Evolutionary conservation across 1,140 invertebrate genomes (phyloP).

Genomic region (Xylocopa sonorina): DNA sequence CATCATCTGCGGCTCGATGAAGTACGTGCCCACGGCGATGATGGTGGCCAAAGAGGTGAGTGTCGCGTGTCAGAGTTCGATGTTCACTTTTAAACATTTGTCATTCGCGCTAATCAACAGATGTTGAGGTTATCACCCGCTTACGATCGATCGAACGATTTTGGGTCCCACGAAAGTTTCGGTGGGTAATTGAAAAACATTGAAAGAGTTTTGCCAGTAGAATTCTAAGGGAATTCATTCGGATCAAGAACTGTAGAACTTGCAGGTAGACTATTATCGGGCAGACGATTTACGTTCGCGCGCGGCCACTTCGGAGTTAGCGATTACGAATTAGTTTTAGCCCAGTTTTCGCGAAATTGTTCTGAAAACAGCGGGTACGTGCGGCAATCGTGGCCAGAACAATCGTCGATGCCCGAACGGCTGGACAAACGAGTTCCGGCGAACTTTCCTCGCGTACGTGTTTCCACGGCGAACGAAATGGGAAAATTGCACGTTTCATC

Average conservation of each 20-base stretch:
- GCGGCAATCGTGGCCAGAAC: neutral
- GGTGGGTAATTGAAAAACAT: too few relatives aligned
- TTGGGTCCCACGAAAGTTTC: too few relatives aligned
- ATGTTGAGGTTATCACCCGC: too few relatives aligned
- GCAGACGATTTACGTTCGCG: conserved; percentile 15
- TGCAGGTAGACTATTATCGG: neutral
- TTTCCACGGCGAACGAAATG: neutral
- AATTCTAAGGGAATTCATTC: neutral
- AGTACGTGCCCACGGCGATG: conserved; percentile 72
- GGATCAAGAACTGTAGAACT: neutral
- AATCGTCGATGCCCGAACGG: conserved; percentile 12
- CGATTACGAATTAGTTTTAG: conserved; percentile 37
- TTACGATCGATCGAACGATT: too few relatives aligned
- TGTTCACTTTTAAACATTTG: too few relatives aligned
- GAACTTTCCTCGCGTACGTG: neutral
- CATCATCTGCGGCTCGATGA: conserved; percentile 75
- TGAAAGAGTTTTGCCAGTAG: neutral
- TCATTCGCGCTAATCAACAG: too few relatives aligned
- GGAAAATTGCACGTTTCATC: neutral
- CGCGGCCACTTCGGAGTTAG: neutral
- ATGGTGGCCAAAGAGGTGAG: conserved; percentile 80
- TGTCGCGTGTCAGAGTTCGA: neutral
- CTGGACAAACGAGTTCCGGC: conserved; percentile 18
- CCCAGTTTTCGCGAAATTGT: conserved; percentile 21
- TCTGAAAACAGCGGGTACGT: neutral